A percentile compares a stretch with the other conserved stretches of the same genome.
Evolutionary conservation across 2,888 invertebrate genomes (phyloP).

Genomic region (Lithosia quadra): DNA sequence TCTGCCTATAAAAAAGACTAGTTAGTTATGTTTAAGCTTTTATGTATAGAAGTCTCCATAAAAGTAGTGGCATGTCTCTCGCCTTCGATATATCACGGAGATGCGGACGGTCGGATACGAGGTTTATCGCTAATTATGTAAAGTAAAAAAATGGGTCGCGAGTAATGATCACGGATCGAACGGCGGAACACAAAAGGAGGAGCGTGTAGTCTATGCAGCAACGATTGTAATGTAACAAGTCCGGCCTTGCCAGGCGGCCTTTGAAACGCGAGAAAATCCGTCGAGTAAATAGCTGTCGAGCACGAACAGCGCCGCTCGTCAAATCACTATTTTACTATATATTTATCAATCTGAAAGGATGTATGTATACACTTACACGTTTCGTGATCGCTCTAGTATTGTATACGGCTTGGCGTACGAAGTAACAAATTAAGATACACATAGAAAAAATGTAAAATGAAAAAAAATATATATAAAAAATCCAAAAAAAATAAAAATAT

Average conservation of each 20-base stretch:
- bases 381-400: constrained; percentile 81
- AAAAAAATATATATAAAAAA: constrained; percentile 55
- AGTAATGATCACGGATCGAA: constrained; percentile 34
- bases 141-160: constrained; percentile 33
- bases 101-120: constrained; percentile 45
- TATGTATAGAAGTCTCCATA: constrained; percentile 74
- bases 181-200: constrained; percentile 29
- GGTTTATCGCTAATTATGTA: constrained; percentile 43
- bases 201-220: constrained; percentile 46
- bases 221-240: constrained; percentile 57
- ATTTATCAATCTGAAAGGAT: constrained; percentile 76
- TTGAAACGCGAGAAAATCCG: constrained; percentile 46
- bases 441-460: constrained; percentile 63
- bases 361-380: constrained; percentile 76
- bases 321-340: constrained; percentile 79
- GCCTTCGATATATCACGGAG: constrained; percentile 48
- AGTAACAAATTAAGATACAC: constrained; percentile 79
- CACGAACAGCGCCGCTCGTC: constrained; percentile 31
- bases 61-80: constrained; percentile 77
- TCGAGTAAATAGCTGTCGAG: constrained; percentile 46
- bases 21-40: constrained; percentile 83
- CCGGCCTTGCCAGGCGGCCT: constrained; percentile 58
- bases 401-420: constrained; percentile 82
- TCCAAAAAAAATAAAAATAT: constrained; percentile 68
- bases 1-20: constrained; percentile 82